Base-by-base conservation (phyloP, 1,140 invertebrate species). In the Theocolax elegans region DNA sequence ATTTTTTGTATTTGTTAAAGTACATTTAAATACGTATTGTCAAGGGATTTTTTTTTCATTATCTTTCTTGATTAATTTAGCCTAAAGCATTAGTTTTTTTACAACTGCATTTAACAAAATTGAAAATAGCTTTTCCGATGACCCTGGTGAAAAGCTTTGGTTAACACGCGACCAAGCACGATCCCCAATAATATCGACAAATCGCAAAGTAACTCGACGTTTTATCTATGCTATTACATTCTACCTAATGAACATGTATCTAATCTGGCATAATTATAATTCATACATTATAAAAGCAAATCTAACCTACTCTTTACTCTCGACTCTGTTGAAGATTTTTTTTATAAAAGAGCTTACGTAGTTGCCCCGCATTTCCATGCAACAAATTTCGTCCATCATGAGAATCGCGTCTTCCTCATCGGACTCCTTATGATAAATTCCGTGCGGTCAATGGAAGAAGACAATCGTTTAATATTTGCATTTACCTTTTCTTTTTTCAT, bases 331-430 rank as follows among this genome's bases (percentile, higher is more conserved):
- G 51, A 58, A 29, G 3, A 48, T 27, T 51, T 51, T 51, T 29
- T 56, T 49, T 29, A 23, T 56, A 21, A 62, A 21, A 60, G 58
- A 79, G 81, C 83, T 86, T 85, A 84, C 83, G 76, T 85, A 85
- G 75, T 79, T 78, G 76, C 82, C 84, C 74, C 81, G 79, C 70
- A 83, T 77, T 72, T 85, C 84, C 78, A 84, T 76, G 75, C 78
- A 65, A 63, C 42, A 76, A 77, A 85, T 80, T 76, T 85, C 80
- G 76, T 85, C 79, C 81, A 82, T 73, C 76, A 79, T 75, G 64
- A 85, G 79, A 79, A 81, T 75, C 67, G 77, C 77, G 64, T 84
- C 81, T 67, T 86, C 84, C 76, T 85, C 82, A 80, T 84, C 81
- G 74, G 73, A 75, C 74, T 84, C 83, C 76, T 31, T 62, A 63